Evolutionary conservation across 1,140 invertebrate genomes (phyloP).

Genomic region (Cecropterus lyciades): DNA sequence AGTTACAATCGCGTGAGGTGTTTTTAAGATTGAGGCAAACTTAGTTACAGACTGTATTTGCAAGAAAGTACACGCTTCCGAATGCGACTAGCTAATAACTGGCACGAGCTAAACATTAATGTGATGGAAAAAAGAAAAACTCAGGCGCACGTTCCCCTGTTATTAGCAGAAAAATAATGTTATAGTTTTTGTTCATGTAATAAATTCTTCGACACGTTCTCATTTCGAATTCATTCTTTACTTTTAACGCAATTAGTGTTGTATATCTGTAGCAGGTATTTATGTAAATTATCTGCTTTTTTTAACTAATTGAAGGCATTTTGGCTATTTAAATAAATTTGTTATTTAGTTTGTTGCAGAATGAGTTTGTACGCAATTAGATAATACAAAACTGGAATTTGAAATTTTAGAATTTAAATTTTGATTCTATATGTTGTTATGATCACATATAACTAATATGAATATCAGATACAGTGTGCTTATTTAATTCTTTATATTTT

Average conservation of each 20-base stretch:
- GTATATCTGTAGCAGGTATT: conserved; percentile 4
- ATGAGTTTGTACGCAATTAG: too few species aligned
- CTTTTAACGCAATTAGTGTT: conserved; percentile 17
- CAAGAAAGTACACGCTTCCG: conserved; percentile 57
- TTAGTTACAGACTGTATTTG: conserved; percentile 18
- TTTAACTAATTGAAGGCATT: too few species aligned
- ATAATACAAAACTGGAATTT: too few species aligned
- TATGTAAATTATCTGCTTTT: not conserved
- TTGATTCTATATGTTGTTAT: too few species aligned
- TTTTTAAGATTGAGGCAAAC: not conserved
- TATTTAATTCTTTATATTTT: too few species aligned
- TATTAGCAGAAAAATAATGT: conserved; percentile 36
- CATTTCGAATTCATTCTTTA: conserved; percentile 29
- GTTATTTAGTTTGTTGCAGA: too few species aligned
- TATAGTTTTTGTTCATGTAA: conserved; percentile 29
- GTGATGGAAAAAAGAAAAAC: conserved; percentile 58
- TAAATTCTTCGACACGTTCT: conserved; percentile 36
- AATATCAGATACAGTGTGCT: too few species aligned
- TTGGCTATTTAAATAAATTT: too few species aligned
- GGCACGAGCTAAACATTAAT: conserved; percentile 65
- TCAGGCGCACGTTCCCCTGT: conserved; percentile 38
- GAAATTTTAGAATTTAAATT: too few species aligned
- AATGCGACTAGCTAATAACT: conserved; percentile 58
- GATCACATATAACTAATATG: too few species aligned
- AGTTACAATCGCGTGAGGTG: conserved; percentile 20